Evolutionary conservation across 2,113 vertebrate species (phyloP).

Genomic region (Muntiacus reevesi): DNA sequence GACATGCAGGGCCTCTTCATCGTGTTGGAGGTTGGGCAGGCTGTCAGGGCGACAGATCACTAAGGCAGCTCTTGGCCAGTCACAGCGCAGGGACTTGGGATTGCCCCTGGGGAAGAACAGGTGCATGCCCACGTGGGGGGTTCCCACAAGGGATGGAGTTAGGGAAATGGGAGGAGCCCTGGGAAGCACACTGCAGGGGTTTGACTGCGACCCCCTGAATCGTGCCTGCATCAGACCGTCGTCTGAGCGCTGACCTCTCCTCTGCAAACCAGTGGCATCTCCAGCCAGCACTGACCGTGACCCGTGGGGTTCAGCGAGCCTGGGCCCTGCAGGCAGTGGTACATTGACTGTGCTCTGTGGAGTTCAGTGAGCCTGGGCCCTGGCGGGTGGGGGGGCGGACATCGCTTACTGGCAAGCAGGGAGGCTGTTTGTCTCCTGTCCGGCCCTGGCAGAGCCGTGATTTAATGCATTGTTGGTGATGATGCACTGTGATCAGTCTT

Average conservation of each 20-base stretch:
- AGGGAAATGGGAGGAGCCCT: rapidly evolving
- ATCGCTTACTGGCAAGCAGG: not conserved
- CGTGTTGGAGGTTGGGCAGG: rapidly evolving
- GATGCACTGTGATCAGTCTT: not conserved
- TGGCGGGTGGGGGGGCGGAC: not conserved
- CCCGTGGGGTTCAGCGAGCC: too few species aligned
- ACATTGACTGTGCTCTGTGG: too few species aligned
- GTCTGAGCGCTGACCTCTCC: not conserved
- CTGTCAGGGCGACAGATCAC: rapidly evolving
- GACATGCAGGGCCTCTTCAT: rapidly evolving
- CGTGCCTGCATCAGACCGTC: rapidly evolving
- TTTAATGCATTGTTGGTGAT: not conserved
- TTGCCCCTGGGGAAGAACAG: not conserved
- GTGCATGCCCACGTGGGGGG: rapidly evolving
- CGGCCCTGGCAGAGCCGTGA: not conserved
- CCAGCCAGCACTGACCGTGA: not conserved
- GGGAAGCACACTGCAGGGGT: not conserved
- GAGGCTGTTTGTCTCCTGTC: not conserved
- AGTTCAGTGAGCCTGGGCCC: not conserved
- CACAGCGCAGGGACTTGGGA: rapidly evolving
- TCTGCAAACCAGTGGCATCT: not conserved
- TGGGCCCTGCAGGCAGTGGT: too few species aligned
- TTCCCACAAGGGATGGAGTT: rapidly evolving
- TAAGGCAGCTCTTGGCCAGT: rapidly evolving
- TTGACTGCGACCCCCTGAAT: rapidly evolving